Conservation (phyloP, 2,797 vertebrate species). For the Toxotes lorentzi region DNA sequence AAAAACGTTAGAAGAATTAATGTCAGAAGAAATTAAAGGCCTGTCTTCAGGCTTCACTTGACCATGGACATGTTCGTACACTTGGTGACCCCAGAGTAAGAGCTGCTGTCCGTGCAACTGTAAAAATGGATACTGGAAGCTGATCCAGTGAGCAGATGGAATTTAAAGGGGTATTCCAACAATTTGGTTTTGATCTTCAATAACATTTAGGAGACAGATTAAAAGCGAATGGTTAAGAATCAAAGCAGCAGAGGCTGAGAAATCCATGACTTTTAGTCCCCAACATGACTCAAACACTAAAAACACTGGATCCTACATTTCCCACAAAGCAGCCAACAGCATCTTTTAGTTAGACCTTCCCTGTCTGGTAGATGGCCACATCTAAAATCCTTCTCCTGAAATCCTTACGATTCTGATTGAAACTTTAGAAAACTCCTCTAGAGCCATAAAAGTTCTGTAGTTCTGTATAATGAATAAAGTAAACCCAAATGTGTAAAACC, state of each 20-base stretch:
- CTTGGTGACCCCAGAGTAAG: constrained; percentile 13
- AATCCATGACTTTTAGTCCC: background rate
- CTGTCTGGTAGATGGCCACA: background rate
- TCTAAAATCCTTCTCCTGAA: background rate
- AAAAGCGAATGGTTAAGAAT: constrained; percentile 2
- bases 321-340: background rate
- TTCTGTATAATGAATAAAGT: background rate
- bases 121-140: constrained; percentile 11
- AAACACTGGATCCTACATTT: background rate
- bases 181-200: constrained; percentile 10
- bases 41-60: constrained; percentile 18
- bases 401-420: background rate
- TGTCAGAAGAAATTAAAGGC: constrained; percentile 51
- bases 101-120: constrained; percentile 9
- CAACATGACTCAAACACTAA: background rate
- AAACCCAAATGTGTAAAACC: background rate
- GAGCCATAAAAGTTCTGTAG: background rate
- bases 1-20: constrained; percentile 34
- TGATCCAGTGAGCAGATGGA: background rate
- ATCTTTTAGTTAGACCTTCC: background rate
- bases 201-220: background rate
- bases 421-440: background rate
- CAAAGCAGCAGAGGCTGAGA: background rate
- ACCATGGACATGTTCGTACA: constrained; percentile 24
- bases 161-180: background rate